Evolutionary conservation across 2,888 invertebrate genomes (phyloP).

Genomic region (Proisotoma minuta): DNA sequence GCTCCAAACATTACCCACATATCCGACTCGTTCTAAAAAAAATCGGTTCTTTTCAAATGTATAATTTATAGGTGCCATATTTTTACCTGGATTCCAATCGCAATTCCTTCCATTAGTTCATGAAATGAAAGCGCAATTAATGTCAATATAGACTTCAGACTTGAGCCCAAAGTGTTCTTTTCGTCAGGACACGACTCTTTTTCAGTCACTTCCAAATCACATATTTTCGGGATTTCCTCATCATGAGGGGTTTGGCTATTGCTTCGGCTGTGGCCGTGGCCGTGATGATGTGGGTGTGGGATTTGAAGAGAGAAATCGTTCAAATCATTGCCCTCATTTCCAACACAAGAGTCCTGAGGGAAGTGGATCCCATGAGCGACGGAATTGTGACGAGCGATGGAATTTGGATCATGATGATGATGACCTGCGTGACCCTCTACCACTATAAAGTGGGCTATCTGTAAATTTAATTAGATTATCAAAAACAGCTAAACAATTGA

Average conservation of each 20-base stretch:
- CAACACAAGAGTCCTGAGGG: constrained; percentile 14
- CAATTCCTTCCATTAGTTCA: constrained; percentile 72
- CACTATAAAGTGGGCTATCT: constrained; percentile 45
- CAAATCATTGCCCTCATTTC: neutral
- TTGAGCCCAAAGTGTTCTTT: constrained; percentile 22
- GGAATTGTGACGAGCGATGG: constrained; percentile 39
- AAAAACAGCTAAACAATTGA: too few species aligned
- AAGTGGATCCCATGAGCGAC: constrained; percentile 38
- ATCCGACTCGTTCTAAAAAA: constrained; percentile 39
- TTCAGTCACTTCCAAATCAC: neutral
- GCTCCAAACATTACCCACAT: constrained; percentile 51
- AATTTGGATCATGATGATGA: constrained; percentile 34
- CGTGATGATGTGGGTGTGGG: neutral
- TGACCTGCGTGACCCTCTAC: constrained; percentile 32
- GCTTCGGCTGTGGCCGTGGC: too few species aligned
- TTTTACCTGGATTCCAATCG: constrained; percentile 67
- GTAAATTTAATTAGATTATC: too few species aligned
- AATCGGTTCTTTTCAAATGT: neutral
- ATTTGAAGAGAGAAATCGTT: neutral
- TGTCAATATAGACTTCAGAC: constrained; percentile 38
- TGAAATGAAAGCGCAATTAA: constrained; percentile 71
- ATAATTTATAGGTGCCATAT: neutral
- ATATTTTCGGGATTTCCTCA: neutral
- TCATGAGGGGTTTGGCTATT: neutral
- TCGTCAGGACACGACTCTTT: constrained; percentile 31